Conservation (phyloP, 2,888 invertebrate species). For the Panzeria rudis region DNA sequence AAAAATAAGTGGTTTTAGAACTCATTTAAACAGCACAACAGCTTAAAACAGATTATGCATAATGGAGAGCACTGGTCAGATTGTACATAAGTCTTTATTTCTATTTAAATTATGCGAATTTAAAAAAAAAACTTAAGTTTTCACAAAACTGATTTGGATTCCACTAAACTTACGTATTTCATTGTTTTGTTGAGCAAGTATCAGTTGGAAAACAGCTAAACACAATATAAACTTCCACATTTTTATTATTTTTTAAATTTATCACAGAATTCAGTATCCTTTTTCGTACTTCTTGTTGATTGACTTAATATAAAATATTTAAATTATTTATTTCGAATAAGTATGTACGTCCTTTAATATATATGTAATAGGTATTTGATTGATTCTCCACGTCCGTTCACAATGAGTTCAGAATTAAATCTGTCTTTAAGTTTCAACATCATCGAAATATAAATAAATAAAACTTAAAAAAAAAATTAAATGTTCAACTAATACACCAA, state of each 20-base stretch:
- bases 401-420: conserved; percentile 73
- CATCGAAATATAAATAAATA: conserved; percentile 75
- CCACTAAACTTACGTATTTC: conserved; percentile 77
- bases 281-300: background rate
- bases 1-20: too few species aligned
- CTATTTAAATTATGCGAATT: too few species aligned
- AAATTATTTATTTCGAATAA: conserved; percentile 23
- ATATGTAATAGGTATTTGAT: background rate
- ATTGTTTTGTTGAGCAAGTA: conserved; percentile 74
- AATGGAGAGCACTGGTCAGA: too few species aligned
- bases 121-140: background rate
- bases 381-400: conserved; percentile 69
- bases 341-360: background rate
- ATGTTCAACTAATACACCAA: conserved; percentile 33
- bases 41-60: too few species aligned
- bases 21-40: too few species aligned
- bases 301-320: conserved; percentile 1
- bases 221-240: conserved; percentile 76
- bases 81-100: too few species aligned
- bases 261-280: conserved; percentile 59
- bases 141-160: background rate
- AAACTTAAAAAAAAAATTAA: conserved; percentile 40
- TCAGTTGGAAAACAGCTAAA: conserved; percentile 75
- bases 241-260: conserved; percentile 58
- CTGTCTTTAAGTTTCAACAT: conserved; percentile 74